Base-by-base conservation (phyloP, 2,888 invertebrate genomes). In the Lacanobia oleracea region DNA sequence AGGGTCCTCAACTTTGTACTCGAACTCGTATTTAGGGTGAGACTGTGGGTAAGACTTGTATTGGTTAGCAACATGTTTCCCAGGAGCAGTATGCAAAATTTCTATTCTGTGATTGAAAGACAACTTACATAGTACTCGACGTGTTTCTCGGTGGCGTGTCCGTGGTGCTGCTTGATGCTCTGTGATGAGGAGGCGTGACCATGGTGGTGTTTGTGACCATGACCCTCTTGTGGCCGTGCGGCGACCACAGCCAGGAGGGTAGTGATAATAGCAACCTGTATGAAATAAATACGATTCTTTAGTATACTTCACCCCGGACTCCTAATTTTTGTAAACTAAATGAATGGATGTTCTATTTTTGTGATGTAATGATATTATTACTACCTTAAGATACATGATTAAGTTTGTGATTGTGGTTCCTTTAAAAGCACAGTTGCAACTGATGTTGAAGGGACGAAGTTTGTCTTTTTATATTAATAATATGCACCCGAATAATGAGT, bases 131-230 rank as follows among this genome's bases (percentile, higher is more conserved):
- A 76, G 53, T 76, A 68, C 62, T 75, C 89, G 50, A 87, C 72
- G 60, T 81, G 77, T 57, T 85, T 72, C 43, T 74, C 79, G 2
- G 81, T 79, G 23, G 82, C 82, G 21, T 88, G 83, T 2, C 43
- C 23, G 21, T 67, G 68, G 45, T 69, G 68, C 7, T 67, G 21
- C 50, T 50, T 66, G 50, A 60, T 54, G 33, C 51, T 65, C 64
- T 91, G 91, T 6, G 90, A 89, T 5, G 90, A 91, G 82, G 86
- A 86, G 21, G 88, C 89, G 65, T 89, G 88, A 18, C 81, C 85
- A 64, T 89, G 86, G 23, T 87, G 87, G 23, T 89, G 86, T 23
- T 86, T 77, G 64, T 84, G 75, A 18, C 66, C 69, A 21, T 81
- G 71, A 14, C 71, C 75, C 0, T 76, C 67, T 62, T 84, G 75